These are phyloP conservation scores for Onychorhynchus coronatus DNA, from an alignment of 2,113 vertebrate species.

Conservation along the genomic window DNA sequence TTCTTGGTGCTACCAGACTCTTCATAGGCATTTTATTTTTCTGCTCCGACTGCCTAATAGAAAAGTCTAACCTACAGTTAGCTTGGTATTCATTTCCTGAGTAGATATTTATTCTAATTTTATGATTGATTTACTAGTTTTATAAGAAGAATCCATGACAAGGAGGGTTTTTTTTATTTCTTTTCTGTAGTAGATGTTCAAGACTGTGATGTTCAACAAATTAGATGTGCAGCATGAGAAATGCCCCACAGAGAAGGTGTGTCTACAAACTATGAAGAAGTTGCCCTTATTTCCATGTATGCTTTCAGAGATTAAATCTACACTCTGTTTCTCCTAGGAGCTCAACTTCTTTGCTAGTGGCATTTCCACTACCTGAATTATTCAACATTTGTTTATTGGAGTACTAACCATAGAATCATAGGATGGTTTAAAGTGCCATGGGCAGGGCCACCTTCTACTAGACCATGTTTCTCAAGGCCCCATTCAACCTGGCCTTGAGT, in stretches of 20 bases:
- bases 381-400: not conserved
- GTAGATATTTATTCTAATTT: not conserved
- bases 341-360: not conserved
- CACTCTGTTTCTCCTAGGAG: not conserved
- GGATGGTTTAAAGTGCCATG: not conserved
- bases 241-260: accelerated
- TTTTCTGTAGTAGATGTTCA: not conserved
- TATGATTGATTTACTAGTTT: not conserved
- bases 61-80: not conserved
- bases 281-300: not conserved
- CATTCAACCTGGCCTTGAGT: not conserved
- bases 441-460: not conserved
- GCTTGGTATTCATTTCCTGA: not conserved
- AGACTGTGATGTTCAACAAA: not conserved
- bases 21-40: not conserved
- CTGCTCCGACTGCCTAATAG: not conserved
- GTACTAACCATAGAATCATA: not conserved
- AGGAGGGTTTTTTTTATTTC: not conserved
- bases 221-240: not conserved
- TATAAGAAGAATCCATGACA: not conserved
- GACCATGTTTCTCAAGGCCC: not conserved
- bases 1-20: not conserved
- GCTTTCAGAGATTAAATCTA: not conserved
- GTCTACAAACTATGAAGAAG: not conserved
- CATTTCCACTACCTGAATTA: not conserved